Evolutionary conservation across 2,113 vertebrate species (phyloP).

Genomic region (Monopterus albus): DNA sequence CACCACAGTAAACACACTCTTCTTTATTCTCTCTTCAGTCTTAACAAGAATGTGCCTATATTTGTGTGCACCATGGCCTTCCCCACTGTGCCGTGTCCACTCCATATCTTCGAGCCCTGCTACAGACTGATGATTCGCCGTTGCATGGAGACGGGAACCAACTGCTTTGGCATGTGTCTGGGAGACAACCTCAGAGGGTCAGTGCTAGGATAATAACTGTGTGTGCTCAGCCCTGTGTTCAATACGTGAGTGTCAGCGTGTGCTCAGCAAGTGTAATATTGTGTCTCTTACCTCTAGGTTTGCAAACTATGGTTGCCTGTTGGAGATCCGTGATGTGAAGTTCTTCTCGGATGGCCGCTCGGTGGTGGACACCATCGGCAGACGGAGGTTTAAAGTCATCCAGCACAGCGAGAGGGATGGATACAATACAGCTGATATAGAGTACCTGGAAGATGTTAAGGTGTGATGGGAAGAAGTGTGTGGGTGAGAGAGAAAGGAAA

Average conservation of each 20-base stretch:
- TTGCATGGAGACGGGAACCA: slow-evolving; percentile 93
- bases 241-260: too few species aligned
- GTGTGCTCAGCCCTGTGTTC: background rate
- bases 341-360: slow-evolving; percentile 93
- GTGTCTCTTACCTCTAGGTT: slow-evolving; percentile 67
- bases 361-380: slow-evolving; percentile 89
- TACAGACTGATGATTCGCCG: slow-evolving; percentile 93
- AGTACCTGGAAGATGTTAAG: slow-evolving; percentile 92
- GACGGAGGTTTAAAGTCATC: slow-evolving; percentile 88
- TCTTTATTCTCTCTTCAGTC: slow-evolving; percentile 70
- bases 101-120: slow-evolving; percentile 93
- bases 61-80: slow-evolving; percentile 96
- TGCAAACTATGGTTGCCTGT: slow-evolving; percentile 90
- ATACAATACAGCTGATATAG: slow-evolving; percentile 92
- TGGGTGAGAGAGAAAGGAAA: too few species aligned
- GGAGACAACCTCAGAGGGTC: slow-evolving; percentile 87
- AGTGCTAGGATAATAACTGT: background rate
- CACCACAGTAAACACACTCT: background rate
- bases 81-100: slow-evolving; percentile 91
- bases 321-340: slow-evolving; percentile 90
- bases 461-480: slow-evolving; percentile 44
- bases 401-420: slow-evolving; percentile 90
- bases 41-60: slow-evolving; percentile 95
- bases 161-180: slow-evolving; percentile 93
- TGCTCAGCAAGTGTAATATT: background rate